Base-by-base conservation (phyloP, 2,797 vertebrate species). In the Chelmon rostratus region DNA sequence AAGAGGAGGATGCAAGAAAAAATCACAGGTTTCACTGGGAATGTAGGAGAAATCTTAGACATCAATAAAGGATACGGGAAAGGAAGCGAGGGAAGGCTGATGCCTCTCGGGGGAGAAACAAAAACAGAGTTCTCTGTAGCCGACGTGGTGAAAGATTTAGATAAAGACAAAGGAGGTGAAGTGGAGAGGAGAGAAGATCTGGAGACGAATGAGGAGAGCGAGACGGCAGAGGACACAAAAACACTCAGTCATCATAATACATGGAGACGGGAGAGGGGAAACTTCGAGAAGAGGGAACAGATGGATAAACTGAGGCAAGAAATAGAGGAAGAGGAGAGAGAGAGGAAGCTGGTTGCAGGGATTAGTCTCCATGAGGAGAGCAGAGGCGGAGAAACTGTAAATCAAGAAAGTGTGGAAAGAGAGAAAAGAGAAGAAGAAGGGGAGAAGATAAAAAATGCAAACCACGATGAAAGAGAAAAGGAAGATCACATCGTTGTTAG, bases 271-370 rank as follows among this genome's bases (percentile, higher is more conserved):
- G 58, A 72, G 19, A 61, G 64, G 56, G 56, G 2, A 9, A 44
- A 77, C 50, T 31, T 54, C 19, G 54, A 57, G 47, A 73, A 52
- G 66, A 79, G 18, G 5, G 4, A 73, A 67, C 56, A 35, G 52
- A 58, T 0, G 6, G 57, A 79, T 23, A 53, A 54, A 18, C 5
- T 63, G 21, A 79, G 37, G 65, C 44, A 57, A 21, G 59, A 74
- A 56, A 65, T 42, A 6, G 44, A 52, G 28, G 71, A 86, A 37
- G 81, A 90, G 61, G 81, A 91, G 63, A 68, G 44, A 68, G 65
- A 79, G 53, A 72, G 88, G 46, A 73, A 33, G 68, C 78, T 87
- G 37, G 86, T 91, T 46, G 86, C 78, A 37, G 91, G 89, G 46
- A 83, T 82, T 33, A 44, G 13, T 66, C 64, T 73, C 31, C 15